These are phyloP conservation scores for Luscinia megarhynchos DNA, from an alignment of 2,797 vertebrate species.

Conservation along the genomic window DNA sequence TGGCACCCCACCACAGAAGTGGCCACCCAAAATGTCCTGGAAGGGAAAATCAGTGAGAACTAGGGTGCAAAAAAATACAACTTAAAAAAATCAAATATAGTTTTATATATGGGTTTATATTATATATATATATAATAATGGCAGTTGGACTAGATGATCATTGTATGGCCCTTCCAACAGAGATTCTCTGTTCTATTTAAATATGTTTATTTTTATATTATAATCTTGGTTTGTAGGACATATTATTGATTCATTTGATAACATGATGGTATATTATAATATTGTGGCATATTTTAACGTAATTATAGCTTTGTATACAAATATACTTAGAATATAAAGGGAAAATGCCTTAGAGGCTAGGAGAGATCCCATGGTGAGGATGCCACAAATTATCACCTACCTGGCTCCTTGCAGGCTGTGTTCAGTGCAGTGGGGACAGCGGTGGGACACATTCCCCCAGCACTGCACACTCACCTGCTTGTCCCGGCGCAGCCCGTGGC, in stretches of 20 bases:
- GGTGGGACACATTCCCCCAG: slow-evolving; percentile 76
- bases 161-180: not conserved
- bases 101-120: not conserved
- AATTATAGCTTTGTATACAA: not conserved
- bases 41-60: not conserved
- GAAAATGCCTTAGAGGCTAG: not conserved
- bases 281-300: not conserved
- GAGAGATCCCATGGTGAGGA: not conserved
- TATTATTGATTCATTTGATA: not conserved
- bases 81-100: not conserved
- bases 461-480: slow-evolving; percentile 82
- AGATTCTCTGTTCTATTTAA: not conserved
- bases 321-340: not conserved
- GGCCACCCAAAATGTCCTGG: slow-evolving; percentile 87
- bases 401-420: slow-evolving; percentile 81
- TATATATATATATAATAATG: not conserved
- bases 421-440: slow-evolving; percentile 76
- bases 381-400: slow-evolving; percentile 54
- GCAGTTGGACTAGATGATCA: not conserved
- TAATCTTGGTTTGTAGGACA: not conserved
- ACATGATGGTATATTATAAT: not conserved
- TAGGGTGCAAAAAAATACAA: not conserved
- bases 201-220: not conserved
- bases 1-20: slow-evolving; percentile 83
- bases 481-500: slow-evolving; percentile 78